These are phyloP conservation scores for Cichlasoma orientale DNA, from an alignment of 2,797 vertebrate genomes.

Conservation along the genomic window DNA sequence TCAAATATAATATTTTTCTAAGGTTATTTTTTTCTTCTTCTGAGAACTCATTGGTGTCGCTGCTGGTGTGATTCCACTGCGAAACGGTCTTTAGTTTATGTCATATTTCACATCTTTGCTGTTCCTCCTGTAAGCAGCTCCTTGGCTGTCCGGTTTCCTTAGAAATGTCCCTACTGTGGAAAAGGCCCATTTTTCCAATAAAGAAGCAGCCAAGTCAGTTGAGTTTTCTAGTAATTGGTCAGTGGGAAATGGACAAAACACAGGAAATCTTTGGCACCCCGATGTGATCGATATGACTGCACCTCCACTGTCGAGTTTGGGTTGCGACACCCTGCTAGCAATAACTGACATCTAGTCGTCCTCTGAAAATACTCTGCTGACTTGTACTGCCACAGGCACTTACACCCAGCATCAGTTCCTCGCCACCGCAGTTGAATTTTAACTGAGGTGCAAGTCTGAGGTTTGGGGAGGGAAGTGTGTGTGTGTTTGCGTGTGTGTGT, in stretches of 20 bases:
- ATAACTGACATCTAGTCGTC: slow-evolving; percentile 50
- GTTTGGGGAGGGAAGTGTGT: slow-evolving; percentile 6
- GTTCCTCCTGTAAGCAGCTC: background rate
- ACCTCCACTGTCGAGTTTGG: slow-evolving; percentile 8
- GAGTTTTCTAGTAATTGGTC: background rate
- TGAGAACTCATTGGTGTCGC: background rate
- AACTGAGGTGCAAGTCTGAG: slow-evolving; percentile 37
- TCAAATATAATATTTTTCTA: background rate
- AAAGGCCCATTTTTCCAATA: background rate
- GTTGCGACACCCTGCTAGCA: slow-evolving; percentile 34
- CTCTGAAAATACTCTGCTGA: slow-evolving; percentile 48
- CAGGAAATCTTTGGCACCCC: background rate
- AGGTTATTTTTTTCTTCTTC: background rate
- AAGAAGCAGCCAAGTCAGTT: background rate
- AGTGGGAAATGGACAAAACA: background rate
- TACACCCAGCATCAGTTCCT: slow-evolving; percentile 32
- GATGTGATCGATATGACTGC: slow-evolving; percentile 13
- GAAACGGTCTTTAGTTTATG: background rate
- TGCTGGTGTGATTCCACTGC: background rate
- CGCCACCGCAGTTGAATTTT: slow-evolving; percentile 31
- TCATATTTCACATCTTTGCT: background rate
- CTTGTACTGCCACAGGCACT: slow-evolving; percentile 47
- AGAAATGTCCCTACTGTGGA: background rate
- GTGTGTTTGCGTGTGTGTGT: slow-evolving; percentile 4
- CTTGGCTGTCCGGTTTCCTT: background rate